A percentile compares a stretch with the other conserved stretches of the same genome.
Conservation (phyloP, 2,113 vertebrate species). For the Cercocebus atys region DNA sequence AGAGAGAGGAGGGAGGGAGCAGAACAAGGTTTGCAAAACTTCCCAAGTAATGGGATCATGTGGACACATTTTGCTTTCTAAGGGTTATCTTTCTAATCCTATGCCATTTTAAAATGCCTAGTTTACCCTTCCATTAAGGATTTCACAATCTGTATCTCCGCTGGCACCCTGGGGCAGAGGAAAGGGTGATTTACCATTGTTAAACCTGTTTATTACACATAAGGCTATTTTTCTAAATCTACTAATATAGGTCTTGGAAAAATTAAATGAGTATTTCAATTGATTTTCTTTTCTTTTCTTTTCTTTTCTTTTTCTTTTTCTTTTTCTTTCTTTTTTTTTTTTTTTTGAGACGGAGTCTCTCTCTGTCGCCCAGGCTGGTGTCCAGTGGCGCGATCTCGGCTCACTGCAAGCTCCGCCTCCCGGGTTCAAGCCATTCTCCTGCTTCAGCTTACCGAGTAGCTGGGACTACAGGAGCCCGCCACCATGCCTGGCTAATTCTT, state of each 20-base stretch:
- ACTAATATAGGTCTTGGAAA: conserved; percentile 73
- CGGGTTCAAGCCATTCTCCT: no score
- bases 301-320: background rate
- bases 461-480: no score
- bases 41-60: no score
- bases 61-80: background rate
- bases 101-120: conserved; percentile 73
- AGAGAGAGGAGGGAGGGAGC: no score
- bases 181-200: conserved; percentile 75
- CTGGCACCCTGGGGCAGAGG: conserved; percentile 65
- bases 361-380: no score
- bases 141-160: conserved; percentile 30
- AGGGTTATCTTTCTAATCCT: conserved; percentile 52
- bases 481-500: no score
- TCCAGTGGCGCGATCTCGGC: no score
- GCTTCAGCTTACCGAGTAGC: no score
- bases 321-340: no score
- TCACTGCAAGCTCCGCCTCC: no score
- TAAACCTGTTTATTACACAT: conserved; percentile 77
- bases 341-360: no score
- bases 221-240: conserved; percentile 81
- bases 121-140: background rate
- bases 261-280: conserved; percentile 82
- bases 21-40: no score
- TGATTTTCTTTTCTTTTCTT: background rate